Conservation (phyloP, 1,140 invertebrate genomes). For the Arctopsyche grandis region DNA sequence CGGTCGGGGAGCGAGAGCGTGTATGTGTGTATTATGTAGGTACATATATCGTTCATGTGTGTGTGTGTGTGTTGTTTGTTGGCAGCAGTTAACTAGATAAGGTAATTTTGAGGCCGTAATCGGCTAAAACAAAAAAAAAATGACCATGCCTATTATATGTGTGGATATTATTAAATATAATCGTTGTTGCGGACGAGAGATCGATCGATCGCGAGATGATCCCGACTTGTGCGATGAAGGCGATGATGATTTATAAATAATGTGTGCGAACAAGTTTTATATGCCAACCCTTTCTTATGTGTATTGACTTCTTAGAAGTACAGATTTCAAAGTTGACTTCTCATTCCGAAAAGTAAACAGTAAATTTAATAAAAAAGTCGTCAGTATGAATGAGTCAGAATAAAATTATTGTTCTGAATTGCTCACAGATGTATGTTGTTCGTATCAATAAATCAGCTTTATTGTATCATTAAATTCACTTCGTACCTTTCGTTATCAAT, state of each 20-base stretch:
- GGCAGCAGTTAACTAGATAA: conserved; percentile 40
- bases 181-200: not conserved
- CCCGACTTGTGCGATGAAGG: too few species aligned
- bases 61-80: not conserved
- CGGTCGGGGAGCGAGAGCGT: conserved; percentile 17
- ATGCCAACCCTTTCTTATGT: not conserved
- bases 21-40: not conserved
- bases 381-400: too few species aligned
- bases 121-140: conserved; percentile 3
- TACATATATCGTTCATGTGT: not conserved
- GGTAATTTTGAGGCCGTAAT: conserved; percentile 38
- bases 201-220: too few species aligned
- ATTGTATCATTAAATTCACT: too few species aligned
- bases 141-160: not conserved
- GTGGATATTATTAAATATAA: conserved; percentile 16
- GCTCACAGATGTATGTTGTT: too few species aligned
- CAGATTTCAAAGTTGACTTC: too few species aligned
- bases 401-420: too few species aligned
- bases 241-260: not conserved
- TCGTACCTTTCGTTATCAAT: too few species aligned
- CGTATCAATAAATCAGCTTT: too few species aligned
- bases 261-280: not conserved
- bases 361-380: too few species aligned
- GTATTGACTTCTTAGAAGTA: too few species aligned
- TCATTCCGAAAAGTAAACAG: too few species aligned